Percentiles rank a stretch among this genome's conserved stretches.
Conservation (phyloP, 2,113 vertebrate genomes). For the Clarias magur region DNA sequence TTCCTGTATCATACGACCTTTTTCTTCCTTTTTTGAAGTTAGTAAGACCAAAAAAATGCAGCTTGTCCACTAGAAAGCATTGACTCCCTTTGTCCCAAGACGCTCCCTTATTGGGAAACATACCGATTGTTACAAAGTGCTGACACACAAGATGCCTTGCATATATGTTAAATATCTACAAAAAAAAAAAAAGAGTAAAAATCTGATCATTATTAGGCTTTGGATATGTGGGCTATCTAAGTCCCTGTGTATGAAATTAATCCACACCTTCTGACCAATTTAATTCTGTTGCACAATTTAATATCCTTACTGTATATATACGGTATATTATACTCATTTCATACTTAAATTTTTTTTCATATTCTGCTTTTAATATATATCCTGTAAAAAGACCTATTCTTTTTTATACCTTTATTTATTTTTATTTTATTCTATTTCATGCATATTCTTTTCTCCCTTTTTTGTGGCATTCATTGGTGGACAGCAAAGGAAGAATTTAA, state of each 20-base stretch:
- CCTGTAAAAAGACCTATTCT: too few relatives aligned
- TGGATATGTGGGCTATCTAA: background rate
- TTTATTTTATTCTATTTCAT: too few relatives aligned
- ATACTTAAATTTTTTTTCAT: too few relatives aligned
- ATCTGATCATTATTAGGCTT: background rate
- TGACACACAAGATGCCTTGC: background rate
- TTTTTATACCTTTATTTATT: too few relatives aligned
- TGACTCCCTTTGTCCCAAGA: background rate
- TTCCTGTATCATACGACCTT: background rate
- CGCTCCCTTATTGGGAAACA: background rate
- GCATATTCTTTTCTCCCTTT: too few relatives aligned
- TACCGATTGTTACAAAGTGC: background rate
- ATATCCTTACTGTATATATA: background rate
- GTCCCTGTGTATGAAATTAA: background rate
- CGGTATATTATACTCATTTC: too few relatives aligned
- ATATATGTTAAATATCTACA: background rate
- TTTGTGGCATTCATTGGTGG: too few relatives aligned
- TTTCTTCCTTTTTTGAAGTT: background rate
- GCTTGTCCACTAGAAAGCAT: background rate
- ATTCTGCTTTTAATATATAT: too few relatives aligned
- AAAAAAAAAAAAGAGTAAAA: background rate
- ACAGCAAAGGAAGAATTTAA: too few relatives aligned
- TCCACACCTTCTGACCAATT: background rate
- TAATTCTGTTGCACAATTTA: background rate
- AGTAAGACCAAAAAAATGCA: background rate